These are phyloP conservation scores for Jacana jacana DNA, from an alignment of 2,113 vertebrate species.

Conservation along the genomic window DNA sequence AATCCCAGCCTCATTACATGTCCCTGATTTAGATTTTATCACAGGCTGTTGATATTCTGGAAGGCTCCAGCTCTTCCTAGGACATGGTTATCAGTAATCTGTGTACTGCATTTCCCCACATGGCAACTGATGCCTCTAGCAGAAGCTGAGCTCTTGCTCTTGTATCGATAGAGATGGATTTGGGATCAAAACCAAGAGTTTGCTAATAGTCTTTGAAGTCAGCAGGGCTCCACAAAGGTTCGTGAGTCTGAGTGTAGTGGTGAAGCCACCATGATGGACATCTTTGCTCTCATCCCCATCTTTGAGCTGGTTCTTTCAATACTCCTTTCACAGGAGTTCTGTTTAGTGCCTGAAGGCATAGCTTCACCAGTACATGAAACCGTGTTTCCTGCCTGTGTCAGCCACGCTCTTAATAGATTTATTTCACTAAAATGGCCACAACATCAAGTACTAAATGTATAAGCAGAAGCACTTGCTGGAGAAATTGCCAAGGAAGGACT, in stretches of 20 bases:
- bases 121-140: not conserved
- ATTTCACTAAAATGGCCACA: not conserved
- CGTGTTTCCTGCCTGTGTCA: not conserved
- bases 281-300: not conserved
- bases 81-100: not conserved
- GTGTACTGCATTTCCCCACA: not conserved
- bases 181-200: not conserved
- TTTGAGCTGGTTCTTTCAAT: not conserved
- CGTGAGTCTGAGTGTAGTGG: not conserved
- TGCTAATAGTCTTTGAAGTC: not conserved
- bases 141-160: not conserved
- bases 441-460: not conserved
- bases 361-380: not conserved
- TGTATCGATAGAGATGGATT: not conserved
- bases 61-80: not conserved
- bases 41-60: not conserved
- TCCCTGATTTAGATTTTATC: not conserved
- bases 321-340: not conserved
- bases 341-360: not conserved
- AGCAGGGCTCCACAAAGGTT: not conserved
- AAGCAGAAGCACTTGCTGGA: not conserved
- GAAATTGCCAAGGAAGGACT: not conserved
- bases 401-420: not conserved
- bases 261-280: accelerated
- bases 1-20: not conserved